Conservation (phyloP, 2,797 vertebrate genomes). For the Scolopax bukidnonensis region DNA sequence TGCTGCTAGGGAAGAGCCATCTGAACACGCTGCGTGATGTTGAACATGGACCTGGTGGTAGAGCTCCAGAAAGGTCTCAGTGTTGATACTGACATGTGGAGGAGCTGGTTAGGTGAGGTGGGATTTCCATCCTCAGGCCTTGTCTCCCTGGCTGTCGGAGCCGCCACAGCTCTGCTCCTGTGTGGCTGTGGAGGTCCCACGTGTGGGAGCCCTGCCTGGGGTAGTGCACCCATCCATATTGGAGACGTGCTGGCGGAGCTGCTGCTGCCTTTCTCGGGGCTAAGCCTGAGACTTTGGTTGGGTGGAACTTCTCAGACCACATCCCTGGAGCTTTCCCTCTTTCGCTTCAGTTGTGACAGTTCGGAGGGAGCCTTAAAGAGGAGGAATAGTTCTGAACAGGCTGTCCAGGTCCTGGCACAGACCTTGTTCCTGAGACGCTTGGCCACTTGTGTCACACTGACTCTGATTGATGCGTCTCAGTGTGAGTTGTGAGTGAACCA, state of each 20-base stretch:
- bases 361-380: neutral
- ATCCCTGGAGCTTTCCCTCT: neutral
- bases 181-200: neutral
- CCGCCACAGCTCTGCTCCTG: neutral
- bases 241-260: neutral
- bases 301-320: neutral
- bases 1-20: too few relatives aligned
- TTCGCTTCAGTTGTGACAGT: neutral
- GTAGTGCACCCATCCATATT: rapidly evolving
- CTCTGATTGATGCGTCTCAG: neutral
- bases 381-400: neutral
- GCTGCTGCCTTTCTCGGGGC: neutral
- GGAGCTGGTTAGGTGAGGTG: neutral
- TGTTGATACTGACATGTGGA: too few relatives aligned
- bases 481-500: neutral
- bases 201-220: neutral
- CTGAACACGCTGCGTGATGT: too few relatives aligned
- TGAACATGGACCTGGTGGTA: too few relatives aligned
- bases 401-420: neutral
- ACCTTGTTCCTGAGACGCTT: neutral
- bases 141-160: neutral
- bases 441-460: neutral
- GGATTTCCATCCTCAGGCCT: neutral
- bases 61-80: too few relatives aligned
- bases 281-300: neutral